Conservation (phyloP, 2,113 vertebrate genomes). For the Corythornis cristatus region DNA sequence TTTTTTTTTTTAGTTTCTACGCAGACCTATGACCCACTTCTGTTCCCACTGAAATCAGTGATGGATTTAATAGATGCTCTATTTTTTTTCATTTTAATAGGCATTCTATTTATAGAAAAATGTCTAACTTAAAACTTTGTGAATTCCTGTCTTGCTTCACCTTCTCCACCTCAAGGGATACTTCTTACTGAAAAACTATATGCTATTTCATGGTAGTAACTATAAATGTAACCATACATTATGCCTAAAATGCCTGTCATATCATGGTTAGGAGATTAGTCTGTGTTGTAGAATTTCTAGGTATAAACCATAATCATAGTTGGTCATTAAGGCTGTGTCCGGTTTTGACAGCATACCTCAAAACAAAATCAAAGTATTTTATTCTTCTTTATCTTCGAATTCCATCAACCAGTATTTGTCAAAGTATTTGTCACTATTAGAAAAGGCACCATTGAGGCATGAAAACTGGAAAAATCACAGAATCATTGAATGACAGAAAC, state of each 20-base stretch:
- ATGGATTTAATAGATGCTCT: constrained; percentile 58
- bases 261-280: not conserved
- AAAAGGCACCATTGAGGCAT: not conserved
- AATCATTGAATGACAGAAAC: not conserved
- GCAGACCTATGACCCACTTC: constrained; percentile 64
- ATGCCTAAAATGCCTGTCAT: not conserved
- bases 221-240: not conserved
- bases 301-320: not conserved
- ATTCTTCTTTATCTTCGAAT: not conserved
- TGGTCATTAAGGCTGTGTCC: not conserved
- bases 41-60: constrained; percentile 44
- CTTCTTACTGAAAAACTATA: not conserved
- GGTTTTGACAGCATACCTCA: not conserved
- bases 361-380: not conserved
- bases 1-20: constrained; percentile 23
- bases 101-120: constrained; percentile 66
- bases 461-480: not conserved
- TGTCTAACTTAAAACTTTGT: constrained; percentile 36
- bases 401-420: not conserved
- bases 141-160: constrained; percentile 28
- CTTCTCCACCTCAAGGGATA: not conserved
- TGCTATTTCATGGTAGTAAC: not conserved
- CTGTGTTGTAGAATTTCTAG: not conserved
- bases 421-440: not conserved
- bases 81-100: constrained; percentile 59